Evolutionary conservation across 2,888 invertebrate genomes (phyloP).

Genomic region (Drosophila aldrichi): DNA sequence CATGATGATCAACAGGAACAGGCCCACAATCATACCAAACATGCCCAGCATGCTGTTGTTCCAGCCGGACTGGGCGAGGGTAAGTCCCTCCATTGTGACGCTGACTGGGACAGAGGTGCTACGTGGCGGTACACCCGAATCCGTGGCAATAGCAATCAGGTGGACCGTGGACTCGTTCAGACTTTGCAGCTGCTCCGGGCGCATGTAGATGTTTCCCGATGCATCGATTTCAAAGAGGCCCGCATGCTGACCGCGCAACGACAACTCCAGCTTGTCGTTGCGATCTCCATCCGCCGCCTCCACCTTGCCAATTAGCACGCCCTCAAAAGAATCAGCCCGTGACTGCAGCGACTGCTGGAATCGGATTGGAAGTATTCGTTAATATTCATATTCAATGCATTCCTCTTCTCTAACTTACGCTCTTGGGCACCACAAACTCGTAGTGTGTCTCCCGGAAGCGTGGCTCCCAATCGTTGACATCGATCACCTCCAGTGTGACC

Average conservation of each 20-base stretch:
- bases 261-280: constrained; percentile 90
- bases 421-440: constrained; percentile 88
- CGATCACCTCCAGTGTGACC: constrained; percentile 92
- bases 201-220: constrained; percentile 88
- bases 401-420: constrained; percentile 67
- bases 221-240: constrained; percentile 84
- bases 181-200: constrained; percentile 85
- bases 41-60: constrained; percentile 86
- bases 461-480: constrained; percentile 97
- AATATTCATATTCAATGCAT: background rate
- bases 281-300: constrained; percentile 95
- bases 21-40: constrained; percentile 90
- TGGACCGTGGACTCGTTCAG: constrained; percentile 88
- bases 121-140: constrained; percentile 93
- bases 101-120: constrained; percentile 90
- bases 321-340: constrained; percentile 81
- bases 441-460: constrained; percentile 94
- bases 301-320: constrained; percentile 88
- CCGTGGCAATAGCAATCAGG: constrained; percentile 93
- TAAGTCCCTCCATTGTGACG: constrained; percentile 87
- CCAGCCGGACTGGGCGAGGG: constrained; percentile 85
- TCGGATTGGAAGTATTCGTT: background rate
- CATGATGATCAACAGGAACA: constrained; percentile 91
- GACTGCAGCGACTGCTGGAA: constrained; percentile 81
- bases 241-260: constrained; percentile 90